Conservation (phyloP, 1,140 invertebrate species). For the Sminthurides bifidus region DNA sequence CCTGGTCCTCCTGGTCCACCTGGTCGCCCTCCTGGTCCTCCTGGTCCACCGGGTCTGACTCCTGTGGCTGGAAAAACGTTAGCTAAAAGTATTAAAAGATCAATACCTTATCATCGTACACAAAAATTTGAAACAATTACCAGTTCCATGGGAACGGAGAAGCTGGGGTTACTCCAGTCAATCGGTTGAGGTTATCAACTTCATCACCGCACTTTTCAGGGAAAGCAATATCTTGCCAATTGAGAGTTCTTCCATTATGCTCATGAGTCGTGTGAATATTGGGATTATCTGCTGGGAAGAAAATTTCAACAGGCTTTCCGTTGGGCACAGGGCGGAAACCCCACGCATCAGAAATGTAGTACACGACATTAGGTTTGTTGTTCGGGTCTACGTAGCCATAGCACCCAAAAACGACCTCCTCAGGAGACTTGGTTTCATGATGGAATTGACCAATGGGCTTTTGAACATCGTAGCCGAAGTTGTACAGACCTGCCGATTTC, state of each 20-base stretch:
- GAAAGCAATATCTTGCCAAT: slow-evolving; percentile 49
- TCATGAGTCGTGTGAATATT: slow-evolving; percentile 16
- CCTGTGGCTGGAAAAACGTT: no score
- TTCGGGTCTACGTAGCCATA: slow-evolving; percentile 61
- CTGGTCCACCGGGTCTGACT: slow-evolving; percentile 3
- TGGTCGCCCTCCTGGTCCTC: slow-evolving; percentile 4
- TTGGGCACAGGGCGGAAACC: slow-evolving; percentile 59
- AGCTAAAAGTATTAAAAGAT: no score
- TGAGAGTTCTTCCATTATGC: slow-evolving; percentile 42
- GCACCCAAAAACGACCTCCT: slow-evolving; percentile 64
- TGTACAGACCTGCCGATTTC: slow-evolving; percentile 46
- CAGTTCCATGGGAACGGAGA: no score
- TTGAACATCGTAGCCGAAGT: slow-evolving; percentile 56
- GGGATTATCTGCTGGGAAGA: slow-evolving; percentile 40
- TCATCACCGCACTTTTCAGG: slow-evolving; percentile 43
- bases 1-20: slow-evolving; percentile 10
- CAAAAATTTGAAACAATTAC: no score
- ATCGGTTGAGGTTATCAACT: background rate
- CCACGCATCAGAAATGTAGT: slow-evolving; percentile 63
- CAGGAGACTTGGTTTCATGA: slow-evolving; percentile 57
- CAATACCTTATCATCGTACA: no score
- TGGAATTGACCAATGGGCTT: slow-evolving; percentile 52
- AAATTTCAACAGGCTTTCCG: slow-evolving; percentile 54
- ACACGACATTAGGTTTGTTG: slow-evolving; percentile 48
- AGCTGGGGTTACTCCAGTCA: background rate